Evolutionary conservation across 1,140 invertebrate genomes (phyloP).

Genomic region (Magallana gigas): DNA sequence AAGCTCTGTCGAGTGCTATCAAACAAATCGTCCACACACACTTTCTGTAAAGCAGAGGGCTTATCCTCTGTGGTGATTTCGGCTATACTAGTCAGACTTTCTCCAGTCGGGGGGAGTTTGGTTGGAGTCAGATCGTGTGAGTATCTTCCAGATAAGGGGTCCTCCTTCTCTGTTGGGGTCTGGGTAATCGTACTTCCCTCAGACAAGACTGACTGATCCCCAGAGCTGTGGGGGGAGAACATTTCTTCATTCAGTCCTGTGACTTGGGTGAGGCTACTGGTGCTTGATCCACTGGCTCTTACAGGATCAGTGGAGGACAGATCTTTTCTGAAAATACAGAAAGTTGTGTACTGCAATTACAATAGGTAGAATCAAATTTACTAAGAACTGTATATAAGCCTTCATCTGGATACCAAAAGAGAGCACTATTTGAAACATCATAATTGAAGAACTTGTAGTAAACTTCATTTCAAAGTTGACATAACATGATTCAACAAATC

Average conservation of each 20-base stretch:
- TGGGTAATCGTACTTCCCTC: slow-evolving; percentile 66
- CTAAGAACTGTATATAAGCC: no score
- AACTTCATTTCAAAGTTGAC: no score
- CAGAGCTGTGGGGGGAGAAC: slow-evolving; percentile 68
- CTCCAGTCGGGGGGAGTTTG: slow-evolving; percentile 70
- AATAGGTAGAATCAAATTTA: no score
- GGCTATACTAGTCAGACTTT: slow-evolving; percentile 61
- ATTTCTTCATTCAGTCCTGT: slow-evolving; percentile 74
- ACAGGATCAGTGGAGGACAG: slow-evolving; percentile 40
- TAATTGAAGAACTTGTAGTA: no score
- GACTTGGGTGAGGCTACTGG: slow-evolving; percentile 77
- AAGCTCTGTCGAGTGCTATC: slow-evolving; percentile 51
- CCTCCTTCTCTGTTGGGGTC: slow-evolving; percentile 62
- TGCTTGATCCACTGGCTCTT: slow-evolving; percentile 66
- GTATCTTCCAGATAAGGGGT: background rate
- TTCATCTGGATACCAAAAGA: no score
- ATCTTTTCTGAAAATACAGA: slow-evolving; percentile 53
- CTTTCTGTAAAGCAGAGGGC: slow-evolving; percentile 43
- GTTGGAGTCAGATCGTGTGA: slow-evolving; percentile 62
- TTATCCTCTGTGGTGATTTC: background rate
- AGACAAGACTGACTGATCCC: slow-evolving; percentile 61
- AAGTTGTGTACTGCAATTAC: no score
- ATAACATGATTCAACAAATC: no score
- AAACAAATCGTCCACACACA: slow-evolving; percentile 58
- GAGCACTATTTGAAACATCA: no score